These are phyloP conservation scores for Bombyx mori DNA, from an alignment of 1,140 invertebrate species.

Conservation along the genomic window ASM3026992v2 NC_085109.1:11044501-11045000, in stretches of 20 bases:
- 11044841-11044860: slow-evolving; percentile 9
- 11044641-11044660: slow-evolving; percentile 6
- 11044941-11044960: neutral
- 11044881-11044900: slow-evolving; percentile 16
- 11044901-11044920: slow-evolving; percentile 3
- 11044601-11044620: slow-evolving; percentile 7
- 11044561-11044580: slow-evolving; percentile 7
- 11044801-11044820: slow-evolving; percentile 4
- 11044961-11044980: too few species aligned
- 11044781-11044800: slow-evolving; percentile 33
- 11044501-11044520: too few species aligned
- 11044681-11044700: neutral
- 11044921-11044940: slow-evolving; percentile 11
- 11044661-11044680: slow-evolving; percentile 6
- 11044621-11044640: slow-evolving; percentile 30
- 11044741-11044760: neutral
- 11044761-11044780: slow-evolving; percentile 4
- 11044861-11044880: slow-evolving; percentile 23
- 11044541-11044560: too few species aligned
- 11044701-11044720: neutral
- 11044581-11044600: slow-evolving; percentile 14
- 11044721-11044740: neutral
- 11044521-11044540: too few species aligned
- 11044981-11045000: too few species aligned
- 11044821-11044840: slow-evolving; percentile 21